phyloP scores from a whole-genome alignment of 2,888 invertebrate genomes.

The Xestia c-nigrum region DNA sequence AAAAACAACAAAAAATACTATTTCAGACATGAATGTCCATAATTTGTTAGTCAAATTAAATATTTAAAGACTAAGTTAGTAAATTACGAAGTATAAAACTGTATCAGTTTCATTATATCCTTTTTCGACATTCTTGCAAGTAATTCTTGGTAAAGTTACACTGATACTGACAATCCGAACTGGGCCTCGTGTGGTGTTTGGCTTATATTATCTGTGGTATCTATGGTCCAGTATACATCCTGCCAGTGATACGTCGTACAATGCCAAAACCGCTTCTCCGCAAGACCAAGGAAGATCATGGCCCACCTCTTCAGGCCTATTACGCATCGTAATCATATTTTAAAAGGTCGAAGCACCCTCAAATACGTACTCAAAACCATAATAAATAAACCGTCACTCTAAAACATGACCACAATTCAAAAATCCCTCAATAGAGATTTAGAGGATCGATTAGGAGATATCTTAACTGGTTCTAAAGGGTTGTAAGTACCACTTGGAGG shows the following conservation, averaged over 20 bases:
- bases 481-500: constrained; percentile 80
- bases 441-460: constrained; percentile 80
- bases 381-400: constrained; percentile 30
- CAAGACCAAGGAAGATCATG: not conserved
- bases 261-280: not conserved
- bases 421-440: constrained; percentile 64
- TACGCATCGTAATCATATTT: not conserved
- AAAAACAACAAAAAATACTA: no score
- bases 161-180: no score
- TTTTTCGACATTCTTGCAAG: not conserved
- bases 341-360: not conserved
- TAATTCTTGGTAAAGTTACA: no score
- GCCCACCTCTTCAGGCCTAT: not conserved
- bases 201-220: no score
- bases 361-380: not conserved
- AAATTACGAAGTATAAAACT: not conserved
- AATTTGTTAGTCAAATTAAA: no score
- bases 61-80: no score
- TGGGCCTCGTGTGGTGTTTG: no score
- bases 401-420: constrained; percentile 41
- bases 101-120: not conserved
- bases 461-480: constrained; percentile 81
- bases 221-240: no score
- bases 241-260: not conserved
- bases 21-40: no score